Percentiles rank a stretch among this genome's conserved stretches.
These are phyloP conservation scores for Hecatera dysodea DNA, from an alignment of 2,888 invertebrate species.

Conservation along the genomic window DNA sequence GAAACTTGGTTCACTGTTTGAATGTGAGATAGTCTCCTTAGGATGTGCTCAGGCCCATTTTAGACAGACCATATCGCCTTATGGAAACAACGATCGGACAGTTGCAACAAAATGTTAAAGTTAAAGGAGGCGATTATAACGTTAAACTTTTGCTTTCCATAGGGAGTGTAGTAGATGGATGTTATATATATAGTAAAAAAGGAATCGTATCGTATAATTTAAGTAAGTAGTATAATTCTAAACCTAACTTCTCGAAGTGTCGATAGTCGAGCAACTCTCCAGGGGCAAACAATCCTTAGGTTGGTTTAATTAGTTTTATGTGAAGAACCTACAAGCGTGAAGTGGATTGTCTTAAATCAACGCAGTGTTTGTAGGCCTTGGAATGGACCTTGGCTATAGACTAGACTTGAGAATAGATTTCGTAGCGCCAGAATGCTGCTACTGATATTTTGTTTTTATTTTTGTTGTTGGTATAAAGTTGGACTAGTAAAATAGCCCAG, in stretches of 20 bases:
- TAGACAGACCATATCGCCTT: background rate
- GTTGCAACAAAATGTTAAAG: background rate
- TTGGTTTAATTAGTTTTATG: slow-evolving; percentile 37
- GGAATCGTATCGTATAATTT: too few relatives aligned
- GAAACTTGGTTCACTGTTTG: slow-evolving; percentile 39
- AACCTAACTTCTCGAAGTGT: background rate
- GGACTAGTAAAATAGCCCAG: background rate
- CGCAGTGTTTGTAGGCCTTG: slow-evolving; percentile 30
- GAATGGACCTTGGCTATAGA: too few relatives aligned
- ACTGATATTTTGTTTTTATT: background rate
- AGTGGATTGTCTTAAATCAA: slow-evolving; percentile 38
- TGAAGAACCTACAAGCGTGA: slow-evolving; percentile 10
- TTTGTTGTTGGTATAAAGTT: background rate
- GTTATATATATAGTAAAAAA: too few relatives aligned
- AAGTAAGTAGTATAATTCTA: background rate
- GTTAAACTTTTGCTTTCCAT: too few relatives aligned
- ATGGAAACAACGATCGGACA: background rate
- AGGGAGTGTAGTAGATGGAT: too few relatives aligned
- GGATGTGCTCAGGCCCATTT: background rate
- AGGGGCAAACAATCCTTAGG: slow-evolving; percentile 3
- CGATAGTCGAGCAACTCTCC: background rate
- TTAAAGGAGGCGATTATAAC: too few relatives aligned
- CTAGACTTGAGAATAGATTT: slow-evolving; percentile 20
- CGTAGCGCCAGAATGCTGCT: background rate
- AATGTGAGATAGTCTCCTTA: slow-evolving; percentile 16